Percentiles rank a stretch among this genome's conserved stretches.
Conservation (phyloP, 2,113 vertebrate genomes). For the Periophthalmus modestus region DNA sequence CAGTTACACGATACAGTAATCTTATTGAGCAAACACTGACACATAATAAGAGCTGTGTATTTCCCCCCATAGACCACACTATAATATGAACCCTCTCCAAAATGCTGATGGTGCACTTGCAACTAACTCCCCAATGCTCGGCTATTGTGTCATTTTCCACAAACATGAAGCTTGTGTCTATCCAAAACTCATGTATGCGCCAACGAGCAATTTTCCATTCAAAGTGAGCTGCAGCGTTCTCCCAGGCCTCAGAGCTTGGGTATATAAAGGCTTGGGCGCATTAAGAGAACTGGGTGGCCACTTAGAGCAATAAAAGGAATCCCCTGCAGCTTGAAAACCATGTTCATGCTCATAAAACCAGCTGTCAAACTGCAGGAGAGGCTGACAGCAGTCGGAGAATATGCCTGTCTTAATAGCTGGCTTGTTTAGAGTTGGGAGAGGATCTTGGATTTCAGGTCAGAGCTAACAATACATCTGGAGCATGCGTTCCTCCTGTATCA, state of each 20-base stretch:
- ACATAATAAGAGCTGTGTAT: not conserved
- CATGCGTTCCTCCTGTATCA: slow-evolving; percentile 1
- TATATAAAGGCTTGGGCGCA: slow-evolving; percentile 1
- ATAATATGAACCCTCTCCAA: not conserved
- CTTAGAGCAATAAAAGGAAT: slow-evolving; percentile 13
- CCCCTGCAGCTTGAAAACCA: slow-evolving; percentile 8
- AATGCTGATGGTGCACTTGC: not conserved
- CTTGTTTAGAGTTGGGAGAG: not conserved
- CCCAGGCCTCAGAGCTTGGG: not conserved
- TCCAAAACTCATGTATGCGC: slow-evolving; percentile 4
- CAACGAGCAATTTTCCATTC: slow-evolving; percentile 5
- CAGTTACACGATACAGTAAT: not conserved
- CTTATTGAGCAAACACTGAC: not conserved
- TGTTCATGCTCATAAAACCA: slow-evolving; percentile 4
- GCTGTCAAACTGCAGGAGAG: slow-evolving; percentile 1
- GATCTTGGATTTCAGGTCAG: slow-evolving; percentile 8
- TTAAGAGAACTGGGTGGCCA: slow-evolving; percentile 5
- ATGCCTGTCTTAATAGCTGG: not conserved
- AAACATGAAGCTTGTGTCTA: not conserved
- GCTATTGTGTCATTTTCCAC: slow-evolving; percentile 2
- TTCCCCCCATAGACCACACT: not conserved
- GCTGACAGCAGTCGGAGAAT: not conserved
- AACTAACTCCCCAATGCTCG: not conserved
- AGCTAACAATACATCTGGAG: slow-evolving; percentile 1
- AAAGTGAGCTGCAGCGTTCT: not conserved